These are phyloP conservation scores for Heliocidaris tuberculata DNA, from an alignment of 35 echinoderm and acorn worm species.

Conservation along the genomic window DNA sequence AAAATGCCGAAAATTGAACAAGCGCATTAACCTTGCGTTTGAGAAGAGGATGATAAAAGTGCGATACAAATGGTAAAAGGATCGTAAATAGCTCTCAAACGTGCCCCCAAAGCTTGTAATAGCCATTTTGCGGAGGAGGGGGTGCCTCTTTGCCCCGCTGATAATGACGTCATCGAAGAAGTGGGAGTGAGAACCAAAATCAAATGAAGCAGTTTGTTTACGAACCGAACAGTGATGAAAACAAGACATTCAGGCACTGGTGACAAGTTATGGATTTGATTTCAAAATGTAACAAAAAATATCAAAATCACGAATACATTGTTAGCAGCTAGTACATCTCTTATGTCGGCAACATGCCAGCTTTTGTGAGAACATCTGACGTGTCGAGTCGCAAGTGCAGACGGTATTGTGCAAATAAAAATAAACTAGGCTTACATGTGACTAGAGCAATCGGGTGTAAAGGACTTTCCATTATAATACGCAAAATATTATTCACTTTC, in stretches of 20 bases:
- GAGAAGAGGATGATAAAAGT: too few species aligned
- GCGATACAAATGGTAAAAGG: too few species aligned
- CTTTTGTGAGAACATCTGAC: not conserved
- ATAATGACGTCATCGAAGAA: not conserved
- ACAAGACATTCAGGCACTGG: not conserved
- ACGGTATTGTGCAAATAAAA: not conserved
- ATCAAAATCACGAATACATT: not conserved
- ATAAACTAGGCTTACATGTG: not conserved
- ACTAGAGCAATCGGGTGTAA: not conserved
- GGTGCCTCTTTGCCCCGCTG: not conserved
- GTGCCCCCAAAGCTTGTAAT: not conserved
- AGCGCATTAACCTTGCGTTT: too few species aligned
- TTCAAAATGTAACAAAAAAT: not conserved
- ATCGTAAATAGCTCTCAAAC: too few species aligned
- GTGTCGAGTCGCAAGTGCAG: not conserved
- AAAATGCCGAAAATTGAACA: too few species aligned
- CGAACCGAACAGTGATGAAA: not conserved
- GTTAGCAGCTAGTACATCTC: not conserved
- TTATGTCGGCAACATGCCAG: not conserved
- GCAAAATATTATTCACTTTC: not conserved
- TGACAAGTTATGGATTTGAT: not conserved
- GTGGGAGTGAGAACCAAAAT: constrained; percentile 8
- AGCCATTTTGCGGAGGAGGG: not conserved
- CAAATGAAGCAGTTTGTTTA: not conserved
- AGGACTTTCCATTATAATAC: not conserved